These are phyloP conservation scores for Mimumesa dahlbomi DNA, from an alignment of 2,888 invertebrate genomes.

Conservation along the genomic window DNA sequence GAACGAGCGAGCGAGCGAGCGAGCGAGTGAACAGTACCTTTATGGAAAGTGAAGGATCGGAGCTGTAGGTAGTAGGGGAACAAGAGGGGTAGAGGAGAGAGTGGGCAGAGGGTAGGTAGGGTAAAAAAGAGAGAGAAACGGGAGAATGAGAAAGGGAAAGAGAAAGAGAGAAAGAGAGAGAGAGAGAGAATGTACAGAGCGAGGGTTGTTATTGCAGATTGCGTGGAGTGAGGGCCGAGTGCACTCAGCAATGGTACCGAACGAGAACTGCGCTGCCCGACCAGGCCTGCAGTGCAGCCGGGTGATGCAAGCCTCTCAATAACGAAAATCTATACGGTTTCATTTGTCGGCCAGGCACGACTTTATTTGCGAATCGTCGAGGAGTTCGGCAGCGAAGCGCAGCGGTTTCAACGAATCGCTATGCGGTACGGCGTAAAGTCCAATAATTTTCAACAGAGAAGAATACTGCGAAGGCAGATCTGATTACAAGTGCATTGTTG, in stretches of 20 bases:
- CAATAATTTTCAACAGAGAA: constrained; percentile 41
- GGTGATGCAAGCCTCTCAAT: constrained; percentile 73
- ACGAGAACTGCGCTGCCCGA: constrained; percentile 64
- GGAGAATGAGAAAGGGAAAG: constrained; percentile 19
- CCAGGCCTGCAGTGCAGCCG: constrained; percentile 58
- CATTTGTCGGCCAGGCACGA: constrained; percentile 73
- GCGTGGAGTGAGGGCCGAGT: constrained; percentile 73
- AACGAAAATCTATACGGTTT: constrained; percentile 77
- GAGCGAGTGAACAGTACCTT: constrained; percentile 59
- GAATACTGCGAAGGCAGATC: constrained; percentile 7
- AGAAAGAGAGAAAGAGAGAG: constrained; percentile 29
- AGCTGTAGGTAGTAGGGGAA: constrained; percentile 8
- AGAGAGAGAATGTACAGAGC: constrained; percentile 56
- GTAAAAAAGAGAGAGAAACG: constrained; percentile 21
- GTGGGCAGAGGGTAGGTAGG: constrained; percentile 5
- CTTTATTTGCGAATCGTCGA: constrained; percentile 74
- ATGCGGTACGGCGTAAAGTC: constrained; percentile 38
- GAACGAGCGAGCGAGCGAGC: constrained; percentile 39
- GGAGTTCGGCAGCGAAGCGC: constrained; percentile 46
- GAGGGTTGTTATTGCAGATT: constrained; percentile 78
- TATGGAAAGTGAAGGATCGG: constrained; percentile 66
- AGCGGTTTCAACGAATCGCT: constrained; percentile 51
- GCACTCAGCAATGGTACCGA: constrained; percentile 71
- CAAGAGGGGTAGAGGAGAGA: constrained; percentile 27
- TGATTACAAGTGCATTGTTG: constrained; percentile 2